Evolutionary conservation across 1,140 invertebrate genomes (phyloP).

Genomic region (Cyclargus thomasi): DNA sequence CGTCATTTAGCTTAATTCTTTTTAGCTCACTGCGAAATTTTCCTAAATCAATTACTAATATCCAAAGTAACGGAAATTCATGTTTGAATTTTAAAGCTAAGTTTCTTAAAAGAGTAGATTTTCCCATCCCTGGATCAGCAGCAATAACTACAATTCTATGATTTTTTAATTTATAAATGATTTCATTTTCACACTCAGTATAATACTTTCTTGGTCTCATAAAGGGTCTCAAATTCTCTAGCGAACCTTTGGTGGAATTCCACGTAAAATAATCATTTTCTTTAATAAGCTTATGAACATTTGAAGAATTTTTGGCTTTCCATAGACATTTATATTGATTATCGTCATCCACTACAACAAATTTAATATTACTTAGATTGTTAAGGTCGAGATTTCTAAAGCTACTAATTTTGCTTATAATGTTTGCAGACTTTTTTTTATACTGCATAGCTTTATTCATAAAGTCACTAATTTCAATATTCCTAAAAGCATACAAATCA

Average conservation of each 20-base stretch:
- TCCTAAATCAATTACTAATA: conserved; percentile 6
- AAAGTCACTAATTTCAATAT: background rate
- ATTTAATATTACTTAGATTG: background rate
- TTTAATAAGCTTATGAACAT: background rate
- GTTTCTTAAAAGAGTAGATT: conserved; percentile 9
- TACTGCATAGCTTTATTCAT: background rate
- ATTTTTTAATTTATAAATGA: conserved; percentile 1
- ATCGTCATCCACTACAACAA: background rate
- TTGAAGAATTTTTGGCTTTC: background rate
- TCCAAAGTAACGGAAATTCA: background rate
- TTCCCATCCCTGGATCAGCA: conserved; percentile 18
- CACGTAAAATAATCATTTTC: background rate
- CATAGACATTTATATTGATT: background rate
- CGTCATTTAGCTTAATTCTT: background rate
- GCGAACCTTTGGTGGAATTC: background rate
- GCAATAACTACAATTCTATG: conserved; percentile 5
- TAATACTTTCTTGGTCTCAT: background rate
- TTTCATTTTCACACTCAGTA: background rate
- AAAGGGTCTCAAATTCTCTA: background rate
- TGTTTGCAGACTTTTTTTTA: background rate
- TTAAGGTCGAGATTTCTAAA: background rate
- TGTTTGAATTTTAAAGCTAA: background rate
- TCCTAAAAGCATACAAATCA: background rate
- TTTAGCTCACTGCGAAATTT: conserved; percentile 8
- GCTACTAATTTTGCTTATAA: background rate